Evolutionary conservation across 1,140 invertebrate genomes (phyloP).

Genomic region (Pinna nobilis): DNA sequence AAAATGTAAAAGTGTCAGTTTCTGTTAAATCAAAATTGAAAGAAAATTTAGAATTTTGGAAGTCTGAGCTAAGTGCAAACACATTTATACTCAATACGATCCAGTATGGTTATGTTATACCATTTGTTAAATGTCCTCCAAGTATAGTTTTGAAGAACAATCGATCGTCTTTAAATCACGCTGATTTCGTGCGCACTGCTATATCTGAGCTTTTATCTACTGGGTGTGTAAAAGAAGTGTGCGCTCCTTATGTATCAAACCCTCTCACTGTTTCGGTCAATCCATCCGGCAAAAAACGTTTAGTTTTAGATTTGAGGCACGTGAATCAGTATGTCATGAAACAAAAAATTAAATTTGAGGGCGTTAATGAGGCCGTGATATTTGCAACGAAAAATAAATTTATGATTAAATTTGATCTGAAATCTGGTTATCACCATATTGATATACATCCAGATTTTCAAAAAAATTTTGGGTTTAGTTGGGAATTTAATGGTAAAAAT

Average conservation of each 20-base stretch:
- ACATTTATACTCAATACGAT: constrained; percentile 10
- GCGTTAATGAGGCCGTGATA: background rate
- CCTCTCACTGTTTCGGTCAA: constrained; percentile 21
- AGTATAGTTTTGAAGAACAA: constrained; percentile 7
- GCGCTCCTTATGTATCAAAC: constrained; percentile 4
- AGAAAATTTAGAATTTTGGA: background rate
- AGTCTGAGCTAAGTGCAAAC: background rate
- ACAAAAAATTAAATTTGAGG: constrained; percentile 22
- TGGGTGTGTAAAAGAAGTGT: constrained; percentile 7
- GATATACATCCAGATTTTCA: constrained; percentile 16
- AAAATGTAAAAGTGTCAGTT: background rate
- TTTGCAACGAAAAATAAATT: constrained; percentile 1
- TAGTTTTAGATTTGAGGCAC: constrained; percentile 31
- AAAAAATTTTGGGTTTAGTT: constrained; percentile 18
- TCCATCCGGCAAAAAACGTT: constrained; percentile 4
- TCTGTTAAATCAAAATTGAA: constrained; percentile 15
- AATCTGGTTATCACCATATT: constrained; percentile 21
- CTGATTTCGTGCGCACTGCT: constrained; percentile 2
- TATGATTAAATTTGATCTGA: constrained; percentile 29
- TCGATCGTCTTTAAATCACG: constrained; percentile 4
- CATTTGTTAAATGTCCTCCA: constrained; percentile 1
- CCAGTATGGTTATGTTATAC: constrained; percentile 17
- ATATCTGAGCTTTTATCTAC: constrained; percentile 10
- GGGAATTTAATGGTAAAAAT: background rate
- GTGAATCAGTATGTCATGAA: constrained; percentile 28